A percentile compares a stretch with the other conserved stretches of the same genome.
phyloP scores from a whole-genome alignment of 2,888 invertebrate species.

The Brenthis daphne region DNA sequence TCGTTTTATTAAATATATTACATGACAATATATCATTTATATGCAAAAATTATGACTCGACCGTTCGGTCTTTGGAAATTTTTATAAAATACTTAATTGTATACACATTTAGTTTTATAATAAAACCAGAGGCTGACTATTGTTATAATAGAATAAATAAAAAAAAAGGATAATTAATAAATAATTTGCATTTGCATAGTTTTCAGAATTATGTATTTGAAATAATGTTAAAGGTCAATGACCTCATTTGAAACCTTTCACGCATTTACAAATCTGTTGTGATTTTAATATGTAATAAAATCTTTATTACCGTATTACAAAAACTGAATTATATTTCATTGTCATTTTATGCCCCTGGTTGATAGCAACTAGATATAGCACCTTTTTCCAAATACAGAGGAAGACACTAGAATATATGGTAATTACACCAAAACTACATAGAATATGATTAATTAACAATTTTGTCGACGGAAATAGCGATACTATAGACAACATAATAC shows the following conservation, averaged over 20 bases:
- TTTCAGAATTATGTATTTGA: not conserved
- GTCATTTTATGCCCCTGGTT: constrained; percentile 15
- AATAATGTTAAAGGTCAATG: not conserved
- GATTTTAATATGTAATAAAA: not conserved
- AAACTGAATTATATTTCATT: not conserved
- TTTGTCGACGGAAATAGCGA: constrained; percentile 67
- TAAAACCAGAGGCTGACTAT: constrained; percentile 19
- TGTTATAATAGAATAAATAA: no score
- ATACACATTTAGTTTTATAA: constrained; percentile 20
- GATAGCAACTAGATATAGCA: constrained; percentile 42
- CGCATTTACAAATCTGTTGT: not conserved
- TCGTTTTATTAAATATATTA: constrained; percentile 70
- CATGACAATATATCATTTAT: constrained; percentile 63
- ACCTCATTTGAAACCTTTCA: not conserved
- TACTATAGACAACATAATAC: constrained; percentile 74
- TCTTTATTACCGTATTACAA: not conserved
- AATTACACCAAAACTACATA: constrained; percentile 30
- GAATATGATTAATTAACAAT: constrained; percentile 20
- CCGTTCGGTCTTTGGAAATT: constrained; percentile 68
- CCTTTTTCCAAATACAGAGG: constrained; percentile 41
- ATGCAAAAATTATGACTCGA: constrained; percentile 77
- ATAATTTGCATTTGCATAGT: not conserved
- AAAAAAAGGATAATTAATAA: not conserved
- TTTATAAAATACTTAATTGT: constrained; percentile 48
- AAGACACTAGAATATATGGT: constrained; percentile 50